Percentiles rank a stretch among this genome's conserved stretches.
Conservation (phyloP, 2,888 invertebrate genomes). For the Psylliodes chrysocephalus region DNA sequence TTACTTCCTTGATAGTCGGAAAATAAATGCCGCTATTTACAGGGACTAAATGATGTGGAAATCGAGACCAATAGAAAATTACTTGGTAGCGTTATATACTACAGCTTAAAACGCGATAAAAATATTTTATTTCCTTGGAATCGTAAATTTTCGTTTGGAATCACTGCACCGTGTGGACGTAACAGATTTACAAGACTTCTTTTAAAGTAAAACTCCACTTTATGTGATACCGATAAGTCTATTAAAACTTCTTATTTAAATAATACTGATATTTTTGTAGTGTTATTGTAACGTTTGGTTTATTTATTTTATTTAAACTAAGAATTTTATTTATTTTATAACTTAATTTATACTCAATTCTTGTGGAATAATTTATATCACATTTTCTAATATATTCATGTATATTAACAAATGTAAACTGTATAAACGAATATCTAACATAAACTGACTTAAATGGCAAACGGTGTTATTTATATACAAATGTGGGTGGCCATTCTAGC, state of each 20-base stretch:
- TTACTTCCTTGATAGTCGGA: neutral
- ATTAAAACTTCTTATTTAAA: neutral
- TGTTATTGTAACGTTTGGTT: no score
- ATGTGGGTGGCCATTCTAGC: no score
- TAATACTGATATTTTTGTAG: neutral
- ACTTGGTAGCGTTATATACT: constrained; percentile 39
- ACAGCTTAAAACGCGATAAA: constrained; percentile 40
- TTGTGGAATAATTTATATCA: no score
- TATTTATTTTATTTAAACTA: no score
- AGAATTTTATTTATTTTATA: no score
- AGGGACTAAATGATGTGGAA: constrained; percentile 49
- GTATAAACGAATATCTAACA: no score
- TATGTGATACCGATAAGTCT: constrained; percentile 2
- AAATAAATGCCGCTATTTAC: constrained; percentile 36
- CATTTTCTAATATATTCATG: no score
- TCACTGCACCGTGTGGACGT: constrained; percentile 23
- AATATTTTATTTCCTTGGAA: constrained; percentile 38
- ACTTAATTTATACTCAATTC: no score
- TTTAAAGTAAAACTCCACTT: constrained; percentile 2
- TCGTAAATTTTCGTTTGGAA: constrained; percentile 31
- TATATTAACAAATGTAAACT: no score
- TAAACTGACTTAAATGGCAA: no score
- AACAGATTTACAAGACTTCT: constrained; percentile 28
- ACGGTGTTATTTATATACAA: no score
- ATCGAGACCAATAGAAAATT: constrained; percentile 49